Evolutionary conservation across 2,888 invertebrate species (phyloP).

Genomic region (Nesidiocoris tenuis): DNA sequence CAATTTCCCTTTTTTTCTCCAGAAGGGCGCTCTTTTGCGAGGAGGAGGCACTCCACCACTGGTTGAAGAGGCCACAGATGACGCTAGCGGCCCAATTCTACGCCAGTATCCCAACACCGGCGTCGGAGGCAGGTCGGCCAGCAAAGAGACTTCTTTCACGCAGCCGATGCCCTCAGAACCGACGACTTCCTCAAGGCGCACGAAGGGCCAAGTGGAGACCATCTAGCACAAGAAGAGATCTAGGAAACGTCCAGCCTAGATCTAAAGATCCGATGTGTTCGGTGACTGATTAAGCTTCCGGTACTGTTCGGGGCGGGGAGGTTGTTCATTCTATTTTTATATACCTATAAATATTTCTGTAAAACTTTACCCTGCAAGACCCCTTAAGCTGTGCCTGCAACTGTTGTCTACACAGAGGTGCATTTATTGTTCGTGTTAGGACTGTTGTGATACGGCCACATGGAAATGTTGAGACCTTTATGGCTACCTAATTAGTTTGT

Average conservation of each 20-base stretch:
- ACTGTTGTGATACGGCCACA: no score
- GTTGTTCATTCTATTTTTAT: no score
- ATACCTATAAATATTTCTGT: no score
- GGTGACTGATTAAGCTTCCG: background rate
- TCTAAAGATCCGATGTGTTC: no score
- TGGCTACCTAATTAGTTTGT: no score
- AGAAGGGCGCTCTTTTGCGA: background rate
- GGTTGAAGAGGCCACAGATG: background rate
- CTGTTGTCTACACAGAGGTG: no score
- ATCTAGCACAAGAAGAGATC: slow-evolving; percentile 53
- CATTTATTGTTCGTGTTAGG: no score
- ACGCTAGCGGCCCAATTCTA: background rate
- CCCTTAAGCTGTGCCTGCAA: no score
- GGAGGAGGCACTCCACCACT: background rate
- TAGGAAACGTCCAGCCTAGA: slow-evolving; percentile 30
- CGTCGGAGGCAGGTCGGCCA: slow-evolving; percentile 23
- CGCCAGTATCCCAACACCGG: background rate
- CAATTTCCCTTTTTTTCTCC: background rate
- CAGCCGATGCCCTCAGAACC: slow-evolving; percentile 25
- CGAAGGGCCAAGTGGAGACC: slow-evolving; percentile 62
- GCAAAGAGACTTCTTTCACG: slow-evolving; percentile 49
- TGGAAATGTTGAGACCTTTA: no score
- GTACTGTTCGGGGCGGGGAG: background rate
- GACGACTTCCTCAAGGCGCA: slow-evolving; percentile 55
- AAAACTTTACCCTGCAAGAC: no score